A percentile compares a stretch with the other conserved stretches of the same genome.
phyloP scores from a whole-genome alignment of 2,888 invertebrate species.

The Pyrrhopygopsis socrates region DNA sequence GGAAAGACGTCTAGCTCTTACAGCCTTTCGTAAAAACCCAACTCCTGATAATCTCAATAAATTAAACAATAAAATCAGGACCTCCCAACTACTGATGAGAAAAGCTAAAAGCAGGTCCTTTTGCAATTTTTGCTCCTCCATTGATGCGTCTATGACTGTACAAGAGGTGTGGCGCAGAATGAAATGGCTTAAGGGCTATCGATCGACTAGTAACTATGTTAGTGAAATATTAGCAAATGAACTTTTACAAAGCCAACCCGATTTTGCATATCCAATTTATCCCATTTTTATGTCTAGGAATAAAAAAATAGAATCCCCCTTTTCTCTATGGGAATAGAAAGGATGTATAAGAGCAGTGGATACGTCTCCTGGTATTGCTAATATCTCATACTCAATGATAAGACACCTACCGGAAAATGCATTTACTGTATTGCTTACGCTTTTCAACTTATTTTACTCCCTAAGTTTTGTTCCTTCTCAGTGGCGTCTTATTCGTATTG shows the following conservation, averaged over 20 bases:
- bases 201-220: not conserved
- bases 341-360: not conserved
- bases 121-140: constrained; percentile 5
- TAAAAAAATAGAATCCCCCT: not conserved
- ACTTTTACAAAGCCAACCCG: constrained; percentile 36
- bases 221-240: constrained; percentile 6
- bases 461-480: not conserved
- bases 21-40: too few relatives aligned
- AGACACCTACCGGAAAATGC: not conserved
- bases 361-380: not conserved
- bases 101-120: not conserved
- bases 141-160: constrained; percentile 9
- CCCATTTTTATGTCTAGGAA: constrained; percentile 21
- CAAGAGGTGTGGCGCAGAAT: constrained; percentile 33
- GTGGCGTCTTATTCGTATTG: constrained; percentile 6
- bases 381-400: not conserved
- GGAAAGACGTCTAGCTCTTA: constrained; percentile 14
- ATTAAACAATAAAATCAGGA: constrained; percentile 8
- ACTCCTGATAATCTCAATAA: not conserved
- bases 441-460: not conserved
- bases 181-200: constrained; percentile 29
- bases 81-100: not conserved
- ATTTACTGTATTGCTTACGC: too few relatives aligned
- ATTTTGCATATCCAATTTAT: constrained; percentile 14
- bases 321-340: too few relatives aligned